Percentiles rank a stretch among this genome's conserved stretches.
These are phyloP conservation scores for Sebastes glaucus DNA, from an alignment of 2,797 vertebrate genomes.

Conservation along the genomic window DNA sequence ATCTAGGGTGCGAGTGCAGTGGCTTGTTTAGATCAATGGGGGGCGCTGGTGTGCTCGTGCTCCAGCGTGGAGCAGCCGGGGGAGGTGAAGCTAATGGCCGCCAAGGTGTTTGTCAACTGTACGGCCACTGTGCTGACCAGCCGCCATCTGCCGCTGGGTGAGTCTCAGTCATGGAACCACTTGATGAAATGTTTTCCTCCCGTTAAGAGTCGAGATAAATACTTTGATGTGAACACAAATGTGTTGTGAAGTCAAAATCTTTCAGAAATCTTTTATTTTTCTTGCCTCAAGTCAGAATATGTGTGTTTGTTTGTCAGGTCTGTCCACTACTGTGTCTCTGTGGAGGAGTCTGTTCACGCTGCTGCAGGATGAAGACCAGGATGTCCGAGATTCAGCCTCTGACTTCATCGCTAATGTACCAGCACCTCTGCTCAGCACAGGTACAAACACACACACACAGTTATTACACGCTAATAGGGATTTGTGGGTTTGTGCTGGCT, in stretches of 20 bases:
- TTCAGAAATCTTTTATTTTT: too few relatives aligned
- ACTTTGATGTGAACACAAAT: neutral
- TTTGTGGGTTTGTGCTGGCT: too few relatives aligned
- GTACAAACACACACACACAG: constrained; percentile 61
- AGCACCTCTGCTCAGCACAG: constrained; percentile 62
- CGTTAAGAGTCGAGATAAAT: neutral
- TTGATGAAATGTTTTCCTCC: neutral
- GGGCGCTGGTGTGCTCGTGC: constrained; percentile 81
- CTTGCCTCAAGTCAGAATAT: too few relatives aligned
- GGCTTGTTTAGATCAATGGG: constrained; percentile 83
- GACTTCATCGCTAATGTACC: constrained; percentile 84
- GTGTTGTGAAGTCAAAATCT: neutral
- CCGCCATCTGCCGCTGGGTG: constrained; percentile 85
- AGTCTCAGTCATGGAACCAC: constrained; percentile 50
- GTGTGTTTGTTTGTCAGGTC: constrained; percentile 69
- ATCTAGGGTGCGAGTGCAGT: constrained; percentile 56
- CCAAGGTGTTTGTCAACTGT: constrained; percentile 84
- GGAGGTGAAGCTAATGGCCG: constrained; percentile 87
- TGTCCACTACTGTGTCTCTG: constrained; percentile 85
- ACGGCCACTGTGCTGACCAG: constrained; percentile 81
- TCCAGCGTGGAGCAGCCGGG: constrained; percentile 87
- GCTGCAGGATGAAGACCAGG: constrained; percentile 93
- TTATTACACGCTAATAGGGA: neutral
- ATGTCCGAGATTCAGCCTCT: constrained; percentile 86
- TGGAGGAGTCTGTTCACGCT: constrained; percentile 90